Evolutionary conservation across 2,888 invertebrate species (phyloP).

Genomic region (Acanthococcus lagerstroemiae): DNA sequence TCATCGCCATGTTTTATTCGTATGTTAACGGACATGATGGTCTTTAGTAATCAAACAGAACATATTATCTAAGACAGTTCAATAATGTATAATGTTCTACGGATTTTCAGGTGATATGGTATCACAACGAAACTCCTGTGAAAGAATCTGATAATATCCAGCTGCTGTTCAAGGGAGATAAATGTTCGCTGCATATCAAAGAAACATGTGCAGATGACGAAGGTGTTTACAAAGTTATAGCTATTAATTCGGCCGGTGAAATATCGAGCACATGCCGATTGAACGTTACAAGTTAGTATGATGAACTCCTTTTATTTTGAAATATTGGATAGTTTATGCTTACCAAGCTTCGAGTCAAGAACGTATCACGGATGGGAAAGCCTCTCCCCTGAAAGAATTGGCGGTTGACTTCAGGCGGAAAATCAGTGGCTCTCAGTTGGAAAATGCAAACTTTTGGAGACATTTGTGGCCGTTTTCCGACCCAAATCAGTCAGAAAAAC

Average conservation of each 20-base stretch:
- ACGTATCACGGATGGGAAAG: too few species aligned
- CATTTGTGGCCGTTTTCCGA: too few species aligned
- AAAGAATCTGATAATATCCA: conserved; percentile 71
- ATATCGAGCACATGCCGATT: conserved; percentile 61
- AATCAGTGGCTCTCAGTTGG: too few species aligned
- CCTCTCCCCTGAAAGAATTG: too few species aligned
- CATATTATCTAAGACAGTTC: neutral
- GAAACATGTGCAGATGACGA: conserved; percentile 64
- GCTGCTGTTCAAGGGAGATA: conserved; percentile 72
- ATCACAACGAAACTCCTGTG: conserved; percentile 67
- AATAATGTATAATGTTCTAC: neutral
- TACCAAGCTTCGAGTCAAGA: too few species aligned
- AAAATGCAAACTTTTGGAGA: too few species aligned
- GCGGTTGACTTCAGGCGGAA: too few species aligned
- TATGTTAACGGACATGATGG: too few species aligned
- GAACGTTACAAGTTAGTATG: conserved; percentile 45
- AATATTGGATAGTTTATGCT: too few species aligned
- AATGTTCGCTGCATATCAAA: conserved; percentile 60
- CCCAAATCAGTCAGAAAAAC: too few species aligned
- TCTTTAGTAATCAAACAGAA: neutral
- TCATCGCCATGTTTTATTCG: too few species aligned
- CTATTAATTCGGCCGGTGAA: conserved; percentile 74
- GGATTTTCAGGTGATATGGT: conserved; percentile 55
- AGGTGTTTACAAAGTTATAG: conserved; percentile 68
- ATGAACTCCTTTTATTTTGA: too few species aligned